Evolutionary conservation across 2,888 invertebrate species (phyloP), one percentile per base, ranked within the genome.

Genomic region (Yponomeuta evonymella): DNA sequence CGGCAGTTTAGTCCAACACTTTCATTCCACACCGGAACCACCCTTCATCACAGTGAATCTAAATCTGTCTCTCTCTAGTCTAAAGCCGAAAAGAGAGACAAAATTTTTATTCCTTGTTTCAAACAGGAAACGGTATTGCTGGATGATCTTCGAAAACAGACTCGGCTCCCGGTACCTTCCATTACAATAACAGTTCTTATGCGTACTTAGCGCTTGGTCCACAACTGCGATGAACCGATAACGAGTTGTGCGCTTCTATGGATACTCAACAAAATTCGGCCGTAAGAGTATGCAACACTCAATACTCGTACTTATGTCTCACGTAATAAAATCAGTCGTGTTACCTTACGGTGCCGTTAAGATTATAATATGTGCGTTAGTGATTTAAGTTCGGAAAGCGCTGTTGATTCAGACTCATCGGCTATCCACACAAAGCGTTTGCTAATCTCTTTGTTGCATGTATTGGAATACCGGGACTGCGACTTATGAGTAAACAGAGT

Each of bases 101-200:
- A 12, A n/a, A 43, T 15, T 3, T 67, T 67, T 0, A 15, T 4
- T 58, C 15, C 15, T 58, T 30, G 43, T 36, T 67, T 67, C 3
- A 5, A 15, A n/a, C 11, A n/a, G 48, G 33, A 67, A 36, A 36
- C 36, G 67, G 15, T 12, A 33, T 65, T 65, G 65, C 30, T 48
- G 69, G 30, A 62, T 33, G 33, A 10, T 36, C 62, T 15, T 69
- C 65, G 48, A 67, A 71, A 62, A 67, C 33, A 63, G 72, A 29
- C 51, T 70, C 33, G 23, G 63, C 43, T 62, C n/a, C 23, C 48
- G 51, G 70, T 70, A 70, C 65, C 67, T 73, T 75, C 73, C 74
- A 70, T 75, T 73, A 78, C 78, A 80, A 79, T 79, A 80, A 80
- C 79, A 79, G 77, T 81, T 81, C 79, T 79, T 79, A 76, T 72